These are phyloP conservation scores for Metopia argyrocephala DNA, from an alignment of 2,888 invertebrate genomes.

Conservation along the genomic window DNA sequence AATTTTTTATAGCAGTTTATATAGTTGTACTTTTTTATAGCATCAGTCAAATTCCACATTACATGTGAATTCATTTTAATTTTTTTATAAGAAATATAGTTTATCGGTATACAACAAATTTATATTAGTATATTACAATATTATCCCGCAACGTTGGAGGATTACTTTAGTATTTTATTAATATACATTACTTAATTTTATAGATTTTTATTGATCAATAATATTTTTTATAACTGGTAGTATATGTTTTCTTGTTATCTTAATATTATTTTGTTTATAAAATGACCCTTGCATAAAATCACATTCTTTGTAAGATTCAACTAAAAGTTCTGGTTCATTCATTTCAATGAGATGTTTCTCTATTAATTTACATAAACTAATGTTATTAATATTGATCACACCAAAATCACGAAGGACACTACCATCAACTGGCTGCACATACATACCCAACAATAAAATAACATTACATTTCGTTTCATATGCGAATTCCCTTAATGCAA, in stretches of 20 bases:
- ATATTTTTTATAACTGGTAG: conserved; percentile 82
- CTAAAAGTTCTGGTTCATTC: conserved; percentile 69
- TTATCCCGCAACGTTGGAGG: too few species aligned
- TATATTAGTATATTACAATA: too few species aligned
- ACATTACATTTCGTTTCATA: conserved; percentile 76
- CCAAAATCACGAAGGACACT: conserved; percentile 82
- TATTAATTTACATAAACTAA: conserved; percentile 70
- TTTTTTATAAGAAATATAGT: too few species aligned
- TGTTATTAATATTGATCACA: conserved; percentile 77
- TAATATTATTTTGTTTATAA: conserved; percentile 81
- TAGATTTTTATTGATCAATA: conserved; percentile 65
- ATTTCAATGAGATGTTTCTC: conserved; percentile 63
- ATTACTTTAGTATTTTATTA: too few species aligned
- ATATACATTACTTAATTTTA: too few species aligned
- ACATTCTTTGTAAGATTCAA: conserved; percentile 77
- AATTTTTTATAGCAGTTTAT: too few species aligned
- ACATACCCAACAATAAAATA: conserved; percentile 83
- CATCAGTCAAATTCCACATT: too few species aligned
- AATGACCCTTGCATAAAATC: conserved; percentile 79
- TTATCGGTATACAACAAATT: too few species aligned
- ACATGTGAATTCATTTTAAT: too few species aligned
- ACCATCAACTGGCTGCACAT: conserved; percentile 76
- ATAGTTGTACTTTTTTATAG: too few species aligned
- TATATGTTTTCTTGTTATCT: conserved; percentile 84
- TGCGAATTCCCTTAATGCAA: conserved; percentile 80